Conservation (phyloP, 2,113 vertebrate genomes). For the Dermatemys mawii region DNA sequence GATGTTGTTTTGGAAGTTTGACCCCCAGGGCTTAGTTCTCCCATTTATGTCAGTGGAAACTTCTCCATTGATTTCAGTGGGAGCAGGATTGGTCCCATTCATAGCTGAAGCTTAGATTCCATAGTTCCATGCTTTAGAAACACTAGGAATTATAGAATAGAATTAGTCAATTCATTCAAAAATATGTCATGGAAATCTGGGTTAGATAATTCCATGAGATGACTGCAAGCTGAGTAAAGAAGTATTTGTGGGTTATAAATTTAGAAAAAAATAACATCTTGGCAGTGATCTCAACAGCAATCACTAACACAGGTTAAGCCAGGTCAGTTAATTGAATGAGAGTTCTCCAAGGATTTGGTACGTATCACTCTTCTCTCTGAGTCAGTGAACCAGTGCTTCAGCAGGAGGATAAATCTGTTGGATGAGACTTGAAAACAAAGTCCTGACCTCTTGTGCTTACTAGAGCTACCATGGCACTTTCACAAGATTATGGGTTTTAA, state of each 20-base stretch:
- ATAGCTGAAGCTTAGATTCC: neutral
- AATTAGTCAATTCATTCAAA: neutral
- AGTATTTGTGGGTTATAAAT: neutral
- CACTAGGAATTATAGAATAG: neutral
- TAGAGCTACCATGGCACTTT: neutral
- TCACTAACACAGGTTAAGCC: neutral
- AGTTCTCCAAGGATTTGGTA: neutral
- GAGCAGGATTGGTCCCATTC: rapidly evolving
- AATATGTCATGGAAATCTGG: rapidly evolving
- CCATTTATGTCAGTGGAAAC: neutral
- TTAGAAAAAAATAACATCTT: neutral
- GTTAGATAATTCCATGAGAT: neutral
- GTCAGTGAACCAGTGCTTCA: neutral
- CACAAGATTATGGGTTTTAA: neutral
- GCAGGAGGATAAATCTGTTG: neutral
- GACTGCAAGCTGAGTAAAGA: neutral
- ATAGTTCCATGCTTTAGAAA: neutral
- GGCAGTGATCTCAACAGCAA: neutral
- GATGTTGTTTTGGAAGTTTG: neutral
- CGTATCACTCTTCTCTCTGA: neutral
- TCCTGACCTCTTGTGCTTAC: neutral
- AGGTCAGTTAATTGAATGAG: neutral
- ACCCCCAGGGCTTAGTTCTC: neutral
- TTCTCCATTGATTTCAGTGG: neutral
- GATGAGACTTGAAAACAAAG: neutral